Percentiles rank a stretch among this genome's conserved stretches.
These are phyloP conservation scores for Trissolcus japonicus DNA, from an alignment of 2,888 invertebrate genomes.

Conservation along the genomic window DNA sequence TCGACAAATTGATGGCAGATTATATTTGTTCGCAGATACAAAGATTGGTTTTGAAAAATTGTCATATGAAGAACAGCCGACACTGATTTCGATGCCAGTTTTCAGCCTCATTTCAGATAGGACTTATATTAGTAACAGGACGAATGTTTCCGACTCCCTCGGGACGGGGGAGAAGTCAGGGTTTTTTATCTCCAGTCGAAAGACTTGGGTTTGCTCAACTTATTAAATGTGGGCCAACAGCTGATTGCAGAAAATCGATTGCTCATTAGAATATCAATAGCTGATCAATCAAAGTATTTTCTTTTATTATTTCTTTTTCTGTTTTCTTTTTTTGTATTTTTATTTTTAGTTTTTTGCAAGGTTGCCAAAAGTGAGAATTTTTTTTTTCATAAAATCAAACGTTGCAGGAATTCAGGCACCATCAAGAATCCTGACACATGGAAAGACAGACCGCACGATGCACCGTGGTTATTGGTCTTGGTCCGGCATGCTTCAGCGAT, in stretches of 20 bases:
- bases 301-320: not conserved
- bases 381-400: not conserved
- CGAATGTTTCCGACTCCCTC: constrained; percentile 64
- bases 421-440: constrained; percentile 9
- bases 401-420: too few relatives aligned
- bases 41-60: too few relatives aligned
- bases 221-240: constrained; percentile 70
- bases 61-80: not conserved
- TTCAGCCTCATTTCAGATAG: constrained; percentile 58
- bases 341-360: too few relatives aligned
- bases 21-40: too few relatives aligned
- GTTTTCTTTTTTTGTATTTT: not conserved
- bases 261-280: constrained; percentile 60
- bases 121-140: constrained; percentile 66
- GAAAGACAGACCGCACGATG: constrained; percentile 29
- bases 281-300: not conserved
- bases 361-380: not conserved
- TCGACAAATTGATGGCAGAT: too few relatives aligned
- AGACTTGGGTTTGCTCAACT: constrained; percentile 56
- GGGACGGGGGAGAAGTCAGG: constrained; percentile 63
- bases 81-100: constrained; percentile 51
- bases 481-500: constrained; percentile 60
- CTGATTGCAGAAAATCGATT: constrained; percentile 68
- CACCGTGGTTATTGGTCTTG: constrained; percentile 19
- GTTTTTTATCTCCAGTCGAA: constrained; percentile 64